Evolutionary conservation across 2,888 invertebrate species (phyloP), one percentile per base, ranked within the genome.

Genomic region (Macropis europaea): DNA sequence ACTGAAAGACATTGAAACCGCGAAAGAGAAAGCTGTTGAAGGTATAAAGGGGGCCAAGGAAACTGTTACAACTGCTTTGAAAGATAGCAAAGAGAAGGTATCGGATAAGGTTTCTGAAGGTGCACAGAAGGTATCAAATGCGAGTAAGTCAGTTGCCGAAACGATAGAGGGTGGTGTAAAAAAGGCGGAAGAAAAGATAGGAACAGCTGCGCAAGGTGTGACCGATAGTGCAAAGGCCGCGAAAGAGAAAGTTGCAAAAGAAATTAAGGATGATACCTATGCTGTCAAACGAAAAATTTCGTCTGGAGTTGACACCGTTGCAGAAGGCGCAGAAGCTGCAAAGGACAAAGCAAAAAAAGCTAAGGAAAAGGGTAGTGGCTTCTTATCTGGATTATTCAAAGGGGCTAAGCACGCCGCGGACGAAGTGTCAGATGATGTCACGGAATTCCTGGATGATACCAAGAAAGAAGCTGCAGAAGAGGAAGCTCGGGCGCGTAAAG

Each of bases 401-500:
- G 74, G 80, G 2, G 73, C 75, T 0, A 83, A 83, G 30, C 73
- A 80, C 11, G 42, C 73, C 0, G 73, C 67, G 0, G 82, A 82
- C 1, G 84, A 84, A 28, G 74, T 73, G 15, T 50, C 74, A 0
- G 77, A 80, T 1, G 84, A 83, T 4, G 76, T 77, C 0, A 90
- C 84, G 90, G 91, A 91, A 6, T 91, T 92, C 0, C 87, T 91
- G 4, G 91, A 91, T 73, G 84, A 92, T 76, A 90, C 91, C 0
- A 90, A 91, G 61, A 89, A 70, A 17, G 81, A 83, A 54, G 80
- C 77, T 4, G 56, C 61, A 0, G 66, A 68, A 5, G 81, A 82
- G 47, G 80, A 82, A 56, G 76, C 76, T 1, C 73, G 66, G 11
- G 71, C 75, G 0, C 76, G 50, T 6, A 74, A 73, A 7, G 64